A percentile compares a stretch with the other conserved stretches of the same genome.
These are phyloP conservation scores for Harpagoxenus sublaevis DNA, from an alignment of 2,888 invertebrate species.

Conservation along the genomic window DNA sequence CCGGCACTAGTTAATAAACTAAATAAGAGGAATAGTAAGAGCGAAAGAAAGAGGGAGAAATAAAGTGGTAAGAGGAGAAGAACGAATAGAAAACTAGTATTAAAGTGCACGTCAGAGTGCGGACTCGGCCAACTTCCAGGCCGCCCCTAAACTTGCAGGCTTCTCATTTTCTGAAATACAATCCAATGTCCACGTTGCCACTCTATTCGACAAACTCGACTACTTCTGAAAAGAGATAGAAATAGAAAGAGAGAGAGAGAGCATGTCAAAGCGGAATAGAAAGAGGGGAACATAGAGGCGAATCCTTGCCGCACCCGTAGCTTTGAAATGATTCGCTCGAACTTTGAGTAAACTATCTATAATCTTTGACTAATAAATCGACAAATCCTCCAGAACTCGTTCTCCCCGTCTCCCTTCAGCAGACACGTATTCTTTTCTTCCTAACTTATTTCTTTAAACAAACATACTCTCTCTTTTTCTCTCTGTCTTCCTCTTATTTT, in stretches of 20 bases:
- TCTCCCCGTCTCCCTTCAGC: constrained; percentile 41
- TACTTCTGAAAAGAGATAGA: constrained; percentile 29
- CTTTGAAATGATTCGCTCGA: constrained; percentile 76
- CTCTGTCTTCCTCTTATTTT: constrained; percentile 1
- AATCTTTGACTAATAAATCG: constrained; percentile 75
- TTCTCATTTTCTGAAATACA: constrained; percentile 78
- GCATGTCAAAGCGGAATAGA: constrained; percentile 60
- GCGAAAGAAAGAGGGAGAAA: constrained; percentile 16
- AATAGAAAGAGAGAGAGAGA: constrained; percentile 13
- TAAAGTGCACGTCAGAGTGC: constrained; percentile 69
- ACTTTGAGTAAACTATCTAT: constrained; percentile 75
- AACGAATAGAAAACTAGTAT: constrained; percentile 76
- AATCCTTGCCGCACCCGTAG: constrained; percentile 66
- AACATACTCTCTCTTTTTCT: not conserved
- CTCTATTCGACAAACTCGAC: constrained; percentile 65
- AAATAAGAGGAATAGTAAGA: constrained; percentile 43
- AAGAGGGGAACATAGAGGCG: constrained; percentile 28
- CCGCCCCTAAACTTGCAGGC: constrained; percentile 70
- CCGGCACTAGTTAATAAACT: constrained; percentile 73
- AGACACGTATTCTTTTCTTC: constrained; percentile 37
- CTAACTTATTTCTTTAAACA: constrained; percentile 3
- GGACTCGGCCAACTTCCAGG: constrained; percentile 63
- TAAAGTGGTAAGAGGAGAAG: constrained; percentile 35
- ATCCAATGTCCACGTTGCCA: constrained; percentile 67
- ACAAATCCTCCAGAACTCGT: constrained; percentile 69